These are phyloP conservation scores for Conus betulinus DNA, from an alignment of 1,140 invertebrate genomes.

Conservation along the genomic window DNA sequence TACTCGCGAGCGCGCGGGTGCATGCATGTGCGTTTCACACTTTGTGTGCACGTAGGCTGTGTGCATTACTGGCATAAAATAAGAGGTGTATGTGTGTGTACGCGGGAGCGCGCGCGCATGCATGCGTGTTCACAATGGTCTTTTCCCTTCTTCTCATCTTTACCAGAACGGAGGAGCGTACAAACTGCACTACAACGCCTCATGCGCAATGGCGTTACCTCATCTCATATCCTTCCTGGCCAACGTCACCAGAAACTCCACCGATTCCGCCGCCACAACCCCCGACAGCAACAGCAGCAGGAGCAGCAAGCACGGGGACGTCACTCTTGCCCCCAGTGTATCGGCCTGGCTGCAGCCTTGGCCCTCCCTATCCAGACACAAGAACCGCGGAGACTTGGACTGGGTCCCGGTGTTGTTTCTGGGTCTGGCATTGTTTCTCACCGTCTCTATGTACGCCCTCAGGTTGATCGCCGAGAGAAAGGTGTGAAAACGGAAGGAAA, in stretches of 20 bases:
- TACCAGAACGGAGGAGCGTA: conserved; percentile 12
- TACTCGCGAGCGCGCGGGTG: too few species aligned
- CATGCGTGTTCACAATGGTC: too few species aligned
- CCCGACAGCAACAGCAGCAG: neutral
- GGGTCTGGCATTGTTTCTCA: conserved; percentile 23
- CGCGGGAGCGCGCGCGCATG: too few species aligned
- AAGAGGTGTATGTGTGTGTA: too few species aligned
- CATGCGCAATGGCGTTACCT: conserved; percentile 21
- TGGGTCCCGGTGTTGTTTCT: conserved; percentile 18
- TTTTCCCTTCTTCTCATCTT: too few species aligned
- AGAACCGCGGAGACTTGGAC: neutral
- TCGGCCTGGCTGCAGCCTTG: conserved; percentile 20
- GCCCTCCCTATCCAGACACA: neutral
- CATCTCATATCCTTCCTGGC: conserved; percentile 9
- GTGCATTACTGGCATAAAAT: too few species aligned
- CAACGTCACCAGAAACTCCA: neutral
- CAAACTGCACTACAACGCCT: conserved; percentile 30
- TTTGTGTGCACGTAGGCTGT: too few species aligned
- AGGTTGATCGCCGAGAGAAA: neutral
- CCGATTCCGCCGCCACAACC: neutral
- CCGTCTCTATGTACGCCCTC: neutral
- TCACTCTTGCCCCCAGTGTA: neutral
- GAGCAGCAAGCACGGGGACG: neutral
- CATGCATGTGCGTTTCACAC: too few species aligned
- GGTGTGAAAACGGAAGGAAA: neutral